These are phyloP conservation scores for Alces alces DNA, from an alignment of 2,113 vertebrate species.

Conservation along the genomic window DNA sequence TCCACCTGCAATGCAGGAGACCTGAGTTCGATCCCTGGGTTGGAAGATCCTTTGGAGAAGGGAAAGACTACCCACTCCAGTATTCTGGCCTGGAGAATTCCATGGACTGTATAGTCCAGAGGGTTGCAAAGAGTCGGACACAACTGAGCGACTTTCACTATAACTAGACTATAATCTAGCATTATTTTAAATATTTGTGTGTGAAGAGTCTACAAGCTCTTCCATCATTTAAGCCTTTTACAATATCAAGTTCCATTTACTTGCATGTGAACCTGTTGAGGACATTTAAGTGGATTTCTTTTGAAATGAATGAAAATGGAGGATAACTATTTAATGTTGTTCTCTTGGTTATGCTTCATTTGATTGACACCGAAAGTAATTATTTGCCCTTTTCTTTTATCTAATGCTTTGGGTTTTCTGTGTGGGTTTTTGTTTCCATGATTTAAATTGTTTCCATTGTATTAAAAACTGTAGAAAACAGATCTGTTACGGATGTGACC, in stretches of 20 bases:
- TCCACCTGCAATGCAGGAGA: neutral
- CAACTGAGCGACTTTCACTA: neutral
- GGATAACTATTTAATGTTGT: neutral
- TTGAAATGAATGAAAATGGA: neutral
- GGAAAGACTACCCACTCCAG: neutral
- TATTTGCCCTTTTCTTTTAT: neutral
- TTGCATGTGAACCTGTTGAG: neutral
- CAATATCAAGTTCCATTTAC: neutral
- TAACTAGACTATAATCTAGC: neutral
- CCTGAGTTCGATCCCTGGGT: neutral
- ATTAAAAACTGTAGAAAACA: neutral
- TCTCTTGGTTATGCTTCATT: neutral
- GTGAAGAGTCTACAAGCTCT: neutral
- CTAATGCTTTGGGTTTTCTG: neutral
- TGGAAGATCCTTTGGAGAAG: neutral
- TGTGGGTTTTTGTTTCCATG: neutral
- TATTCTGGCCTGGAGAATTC: neutral
- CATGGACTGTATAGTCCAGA: fast-evolving
- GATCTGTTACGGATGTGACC: neutral
- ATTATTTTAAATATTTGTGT: neutral
- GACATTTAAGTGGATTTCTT: neutral
- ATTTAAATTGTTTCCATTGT: neutral
- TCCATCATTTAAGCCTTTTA: neutral
- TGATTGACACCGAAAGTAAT: neutral
- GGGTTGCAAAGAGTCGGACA: neutral